phyloP scores from a whole-genome alignment of 2,113 vertebrate genomes.

The Crocuta crocuta region DNA sequence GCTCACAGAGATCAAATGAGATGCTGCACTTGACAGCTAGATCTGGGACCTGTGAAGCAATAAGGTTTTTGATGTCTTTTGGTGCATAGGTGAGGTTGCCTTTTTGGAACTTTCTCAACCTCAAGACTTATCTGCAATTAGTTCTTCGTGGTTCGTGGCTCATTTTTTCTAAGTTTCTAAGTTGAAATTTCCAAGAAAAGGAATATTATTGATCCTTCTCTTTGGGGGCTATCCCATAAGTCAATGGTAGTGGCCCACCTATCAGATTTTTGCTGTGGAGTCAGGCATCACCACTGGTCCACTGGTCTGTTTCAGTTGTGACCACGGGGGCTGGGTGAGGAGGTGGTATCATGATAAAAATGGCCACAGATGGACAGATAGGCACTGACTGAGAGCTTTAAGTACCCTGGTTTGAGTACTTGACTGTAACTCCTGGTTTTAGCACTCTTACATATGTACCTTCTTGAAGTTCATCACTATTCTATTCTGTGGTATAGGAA shows the following conservation, averaged over 20 bases:
- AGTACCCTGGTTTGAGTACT: background rate
- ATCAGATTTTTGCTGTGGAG: background rate
- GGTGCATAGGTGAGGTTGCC: too few relatives aligned
- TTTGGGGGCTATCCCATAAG: background rate
- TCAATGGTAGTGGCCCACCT: background rate
- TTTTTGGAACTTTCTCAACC: too few relatives aligned
- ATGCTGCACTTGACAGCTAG: background rate
- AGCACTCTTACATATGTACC: background rate
- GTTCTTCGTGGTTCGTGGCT: background rate
- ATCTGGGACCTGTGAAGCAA: background rate
- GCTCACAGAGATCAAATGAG: background rate
- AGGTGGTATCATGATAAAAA: background rate
- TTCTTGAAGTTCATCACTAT: background rate
- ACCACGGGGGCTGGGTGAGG: background rate
- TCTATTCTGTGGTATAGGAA: background rate
- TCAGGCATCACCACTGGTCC: background rate
- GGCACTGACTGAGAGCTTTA: background rate
- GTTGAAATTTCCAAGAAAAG: background rate
- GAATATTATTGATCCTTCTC: background rate
- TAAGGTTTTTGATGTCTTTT: background rate
- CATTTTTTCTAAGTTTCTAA: background rate
- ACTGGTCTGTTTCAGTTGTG: background rate
- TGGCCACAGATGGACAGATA: background rate
- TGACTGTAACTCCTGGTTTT: background rate
- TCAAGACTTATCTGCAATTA: too few relatives aligned